Conservation (phyloP, 2,113 vertebrate species). For the Elephantulus edwardii region DNA sequence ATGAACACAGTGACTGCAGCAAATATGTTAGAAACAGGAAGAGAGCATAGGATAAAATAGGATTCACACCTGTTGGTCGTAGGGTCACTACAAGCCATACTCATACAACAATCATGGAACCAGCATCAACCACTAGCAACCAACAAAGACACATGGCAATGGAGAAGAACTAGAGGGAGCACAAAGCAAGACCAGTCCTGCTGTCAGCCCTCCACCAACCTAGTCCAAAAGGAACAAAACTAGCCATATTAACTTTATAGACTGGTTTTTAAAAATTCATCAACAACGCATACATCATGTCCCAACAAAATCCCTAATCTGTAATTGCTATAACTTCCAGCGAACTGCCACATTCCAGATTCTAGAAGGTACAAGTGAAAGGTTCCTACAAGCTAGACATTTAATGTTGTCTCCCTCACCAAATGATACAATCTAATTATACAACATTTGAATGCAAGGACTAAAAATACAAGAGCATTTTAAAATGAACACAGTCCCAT, state of each 20-base stretch:
- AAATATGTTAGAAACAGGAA: too few species aligned
- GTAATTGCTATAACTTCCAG: constrained; percentile 60
- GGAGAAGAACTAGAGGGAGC: background rate
- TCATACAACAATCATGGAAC: background rate
- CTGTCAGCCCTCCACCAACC: background rate
- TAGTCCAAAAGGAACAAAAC: background rate
- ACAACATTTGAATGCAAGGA: constrained; percentile 78
- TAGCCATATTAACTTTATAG: background rate
- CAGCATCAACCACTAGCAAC: background rate
- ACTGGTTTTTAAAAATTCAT: background rate
- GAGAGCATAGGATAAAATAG: too few species aligned
- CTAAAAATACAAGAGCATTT: constrained; percentile 68
- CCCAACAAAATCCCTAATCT: constrained; percentile 73
- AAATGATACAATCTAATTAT: constrained; percentile 78
- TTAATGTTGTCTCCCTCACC: constrained; percentile 79
- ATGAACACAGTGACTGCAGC: too few species aligned
- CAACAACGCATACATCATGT: constrained; percentile 37
- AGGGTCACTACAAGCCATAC: too few species aligned
- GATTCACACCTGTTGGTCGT: too few species aligned
- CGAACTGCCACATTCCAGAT: constrained; percentile 74
- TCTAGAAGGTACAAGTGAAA: constrained; percentile 70
- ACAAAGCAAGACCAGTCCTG: background rate
- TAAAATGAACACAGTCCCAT: constrained; percentile 69
- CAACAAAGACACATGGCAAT: background rate
- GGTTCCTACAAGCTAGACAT: constrained; percentile 75